Conservation (phyloP, 2,797 vertebrate species). For the Acridotheres tristis region DNA sequence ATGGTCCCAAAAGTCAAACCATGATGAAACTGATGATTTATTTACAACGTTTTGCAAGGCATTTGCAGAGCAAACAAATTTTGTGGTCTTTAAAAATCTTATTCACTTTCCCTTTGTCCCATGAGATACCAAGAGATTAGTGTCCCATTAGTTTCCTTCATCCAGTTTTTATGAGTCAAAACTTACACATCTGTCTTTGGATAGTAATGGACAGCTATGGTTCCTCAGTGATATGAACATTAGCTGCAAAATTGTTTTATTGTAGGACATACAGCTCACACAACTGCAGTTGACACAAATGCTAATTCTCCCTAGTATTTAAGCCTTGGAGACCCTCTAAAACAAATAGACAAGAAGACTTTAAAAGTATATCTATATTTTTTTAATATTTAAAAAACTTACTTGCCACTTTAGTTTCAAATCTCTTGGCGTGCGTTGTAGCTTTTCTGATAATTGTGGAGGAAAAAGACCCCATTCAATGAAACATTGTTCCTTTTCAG, state of each 20-base stretch:
- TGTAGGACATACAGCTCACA: neutral
- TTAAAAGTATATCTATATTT: neutral
- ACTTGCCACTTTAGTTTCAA: neutral
- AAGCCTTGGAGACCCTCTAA: neutral
- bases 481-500: neutral
- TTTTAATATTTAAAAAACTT: neutral
- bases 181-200: neutral
- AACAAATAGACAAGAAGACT: neutral
- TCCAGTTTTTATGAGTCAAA: conserved; percentile 32
- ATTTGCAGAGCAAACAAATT: conserved; percentile 10
- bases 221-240: neutral
- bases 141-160: conserved; percentile 28
- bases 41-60: neutral
- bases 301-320: neutral
- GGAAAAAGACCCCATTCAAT: neutral
- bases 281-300: neutral
- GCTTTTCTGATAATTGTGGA: neutral
- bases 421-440: neutral
- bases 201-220: neutral
- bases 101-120: neutral
- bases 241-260: neutral
- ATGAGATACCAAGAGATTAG: neutral
- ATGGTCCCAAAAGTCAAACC: conserved; percentile 3
- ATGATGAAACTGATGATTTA: conserved; percentile 26
- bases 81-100: neutral